phyloP scores from a whole-genome alignment of 2,797 vertebrate species.

The Philypnodon macrostomus region DNA sequence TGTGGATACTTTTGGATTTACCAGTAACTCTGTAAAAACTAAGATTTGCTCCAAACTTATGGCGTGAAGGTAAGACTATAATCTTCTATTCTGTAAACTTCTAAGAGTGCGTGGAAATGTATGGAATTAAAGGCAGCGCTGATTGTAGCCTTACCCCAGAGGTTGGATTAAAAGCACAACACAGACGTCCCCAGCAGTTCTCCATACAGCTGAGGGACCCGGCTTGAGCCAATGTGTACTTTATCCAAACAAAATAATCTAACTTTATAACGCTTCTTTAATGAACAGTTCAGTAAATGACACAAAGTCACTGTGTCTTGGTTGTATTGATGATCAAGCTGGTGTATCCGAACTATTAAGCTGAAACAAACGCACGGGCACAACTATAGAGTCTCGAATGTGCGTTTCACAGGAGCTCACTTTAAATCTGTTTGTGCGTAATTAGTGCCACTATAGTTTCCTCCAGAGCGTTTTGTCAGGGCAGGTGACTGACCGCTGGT shows the following conservation, averaged over 20 bases:
- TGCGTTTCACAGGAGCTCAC: slow-evolving; percentile 16
- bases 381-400: not conserved
- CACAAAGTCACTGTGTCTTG: not conserved
- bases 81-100: not conserved
- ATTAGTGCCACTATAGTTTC: slow-evolving; percentile 25
- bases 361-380: not conserved
- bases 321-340: not conserved
- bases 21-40: slow-evolving; percentile 41
- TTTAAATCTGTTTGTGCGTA: slow-evolving; percentile 36
- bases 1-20: slow-evolving; percentile 67
- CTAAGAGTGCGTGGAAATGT: not conserved
- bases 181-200: not conserved
- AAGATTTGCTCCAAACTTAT: slow-evolving; percentile 70
- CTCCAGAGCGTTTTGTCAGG: slow-evolving; percentile 17
- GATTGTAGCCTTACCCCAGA: not conserved
- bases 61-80: slow-evolving; percentile 78
- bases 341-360: not conserved
- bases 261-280: not conserved
- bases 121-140: not conserved
- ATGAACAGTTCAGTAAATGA: too few species aligned
- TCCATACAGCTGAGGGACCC: not conserved
- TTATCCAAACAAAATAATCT: slow-evolving; percentile 6
- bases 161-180: not conserved
- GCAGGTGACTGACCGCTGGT: slow-evolving; percentile 40
- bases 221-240: slow-evolving; percentile 20